Base-by-base conservation (phyloP, 2,797 vertebrate species). In the Falco cherrug region DNA sequence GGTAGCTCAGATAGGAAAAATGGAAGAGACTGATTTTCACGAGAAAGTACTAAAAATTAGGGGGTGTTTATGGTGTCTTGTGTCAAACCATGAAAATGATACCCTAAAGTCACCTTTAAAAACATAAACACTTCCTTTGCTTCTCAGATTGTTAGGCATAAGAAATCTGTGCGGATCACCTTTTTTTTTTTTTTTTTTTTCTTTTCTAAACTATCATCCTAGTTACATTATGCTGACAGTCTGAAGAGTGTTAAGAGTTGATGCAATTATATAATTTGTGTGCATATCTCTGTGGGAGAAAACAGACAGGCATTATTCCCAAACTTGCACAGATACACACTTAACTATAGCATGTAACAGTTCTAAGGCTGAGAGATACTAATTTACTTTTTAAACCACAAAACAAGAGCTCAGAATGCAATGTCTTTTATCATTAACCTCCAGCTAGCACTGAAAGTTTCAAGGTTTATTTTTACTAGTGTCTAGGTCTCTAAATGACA, bases 391-490 rank as follows among this genome's bases (percentile, higher is more conserved):
- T 93, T 84, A 95, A 81, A 90, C 61, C 77, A 88, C 10, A 37
- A 71, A 96, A 93, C 60, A 76, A 97, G 57, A 93, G 70, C 51
- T 41, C 82, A 89, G 63, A 95, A 92, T 94, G 39, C 64, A 12
- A 88, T 87, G 94, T 96, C 78, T 95, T 97, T 91, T 96, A 90
- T 81, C 84, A 87, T 89, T 95, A 97, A 95, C 75, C 60, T 95
- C 90, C 88, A 96, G 93, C 85, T 91, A 60, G 25, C 85, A 95
- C 74, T 93, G 90, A 83, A 96, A 80, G 74, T 89, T 96, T 88
- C 94, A 96, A 96, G 84, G 94, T 97, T 98, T 98, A 97, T 98
- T 98, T 98, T 98, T 97, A 97, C 97, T 98, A 88, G 92, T 74
- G 97, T 96, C 96, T 95, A 94, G 79, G 50, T 94, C 96, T 97